These are phyloP conservation scores for Diadumene lineata DNA, from an alignment of 92 coral and sea anemone genomes.

Conservation along the genomic window DNA sequence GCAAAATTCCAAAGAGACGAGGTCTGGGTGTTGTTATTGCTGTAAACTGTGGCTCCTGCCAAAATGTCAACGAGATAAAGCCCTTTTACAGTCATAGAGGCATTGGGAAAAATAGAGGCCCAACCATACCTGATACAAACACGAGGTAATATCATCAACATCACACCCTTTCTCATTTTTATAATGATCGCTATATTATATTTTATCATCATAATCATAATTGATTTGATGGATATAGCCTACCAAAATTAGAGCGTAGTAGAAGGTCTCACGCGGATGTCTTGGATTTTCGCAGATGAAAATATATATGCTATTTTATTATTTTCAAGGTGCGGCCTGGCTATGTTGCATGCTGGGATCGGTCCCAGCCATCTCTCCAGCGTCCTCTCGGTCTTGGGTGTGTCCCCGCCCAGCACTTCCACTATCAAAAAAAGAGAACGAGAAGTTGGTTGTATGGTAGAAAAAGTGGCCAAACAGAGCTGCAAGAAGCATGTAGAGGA, in stretches of 20 bases:
- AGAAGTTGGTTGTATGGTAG: constrained; percentile 40
- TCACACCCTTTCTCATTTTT: no score
- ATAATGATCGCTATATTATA: no score
- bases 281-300: no score
- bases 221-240: no score
- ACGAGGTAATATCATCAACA: no score
- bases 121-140: constrained; percentile 19
- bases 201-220: no score
- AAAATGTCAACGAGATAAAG: neutral
- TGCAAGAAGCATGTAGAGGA: constrained; percentile 6
- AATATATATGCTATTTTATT: no score
- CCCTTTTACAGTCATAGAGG: neutral
- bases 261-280: no score
- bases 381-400: constrained; percentile 10
- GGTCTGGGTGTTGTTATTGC: constrained; percentile 15
- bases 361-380: constrained; percentile 28
- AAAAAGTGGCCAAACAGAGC: constrained; percentile 21
- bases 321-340: no score
- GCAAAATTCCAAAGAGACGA: neutral
- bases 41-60: neutral
- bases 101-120: constrained; percentile 35
- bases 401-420: constrained; percentile 18
- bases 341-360: constrained; percentile 27
- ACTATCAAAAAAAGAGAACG: constrained; percentile 38
- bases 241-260: no score